Base-by-base conservation (phyloP, 1,140 invertebrate species). In the Frieseomelitta varia region DNA sequence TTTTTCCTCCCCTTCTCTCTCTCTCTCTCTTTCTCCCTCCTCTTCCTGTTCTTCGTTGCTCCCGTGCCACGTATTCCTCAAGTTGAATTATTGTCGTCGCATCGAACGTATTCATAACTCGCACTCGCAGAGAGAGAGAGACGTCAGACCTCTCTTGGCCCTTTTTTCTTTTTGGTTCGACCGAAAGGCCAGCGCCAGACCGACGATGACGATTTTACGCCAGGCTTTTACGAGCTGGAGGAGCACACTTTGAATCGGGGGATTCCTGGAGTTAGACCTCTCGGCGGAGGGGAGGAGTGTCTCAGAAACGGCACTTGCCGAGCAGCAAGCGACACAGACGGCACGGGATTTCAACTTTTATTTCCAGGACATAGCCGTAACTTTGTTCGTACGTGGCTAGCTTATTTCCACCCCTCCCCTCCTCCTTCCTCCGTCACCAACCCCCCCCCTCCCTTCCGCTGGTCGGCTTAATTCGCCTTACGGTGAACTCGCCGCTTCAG, bases 41-140 rank as follows among this genome's bases (percentile, higher is more conserved):
- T 1, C 34, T 69, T 19, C 39, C 12, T 21, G 39, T 47, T 47
- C 39, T 47, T 47, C 39, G 3, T 68, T 63, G 19, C 24, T 67
- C 55, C 55, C 15, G 15, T 12, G 30, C 4, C 63, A 65, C 47
- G 21, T 77, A 67, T 74, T 63, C 65, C 34, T 78, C 58, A 56
- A 51, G 24, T 78, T 51, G 30, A 69, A 73, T 67, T 78, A 89
- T 87, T 67, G 76, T 83, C 61, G 53, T 88, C 85, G 90, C 91
- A 94, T 93, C 90, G 89, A 93, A 93, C 92, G 90, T 93, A 91
- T 92, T 93, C 92, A 92, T 93, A 93, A 93, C 91, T 90, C 81
- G 89, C 87, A 89, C 92, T 93, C 93, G 93, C 83, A 77, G 84
- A 84, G 83, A 89, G 85, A 77, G 84, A 84, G 83, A 89, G 85